Evolutionary conservation across 2,113 vertebrate genomes (phyloP), one percentile per base, ranked within the genome.

Genomic region (Galeopterus variegatus): DNA sequence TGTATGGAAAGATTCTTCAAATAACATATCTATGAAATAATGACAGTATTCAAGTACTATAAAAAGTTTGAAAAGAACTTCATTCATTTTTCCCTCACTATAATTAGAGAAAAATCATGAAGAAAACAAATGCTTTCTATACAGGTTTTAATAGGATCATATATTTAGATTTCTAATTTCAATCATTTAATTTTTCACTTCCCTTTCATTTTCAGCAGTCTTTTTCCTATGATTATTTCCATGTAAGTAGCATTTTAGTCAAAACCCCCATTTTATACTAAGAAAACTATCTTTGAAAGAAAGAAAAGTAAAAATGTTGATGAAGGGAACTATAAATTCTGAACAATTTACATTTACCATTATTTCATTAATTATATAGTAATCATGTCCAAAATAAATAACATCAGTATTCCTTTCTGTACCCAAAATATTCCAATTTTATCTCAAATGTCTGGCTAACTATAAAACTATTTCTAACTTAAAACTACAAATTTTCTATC

Each of bases 101-200:
- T 86, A 85, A 92, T 60, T 17, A 92, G 18, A 81, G 26, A 24
- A 88, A 90, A 84, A 62, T 81, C n/a, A 82, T 31, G 18, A 72
- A 62, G 83, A 89, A 92, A 41, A 26, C 17, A 33, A 87, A 50
- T 79, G n/a, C 1, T 62, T 90, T 11, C 12, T 54, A 88, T 69
- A 13, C 41, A 96, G 26, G 14, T 77, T 95, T 94, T 81, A 95
- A 62, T 13, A 56, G 33, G 28, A 85, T 80, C 24, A 52, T 86
- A 84, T 90, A 97, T 97, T 97, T 88, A 96, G 87, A 88, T 41
- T 75, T n/a, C 19, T 88, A 88, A 96, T 90, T 90, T 92, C 15
- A 95, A 41, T 73, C 24, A 72, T 77, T 87, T 58, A 90, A 13
- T 26, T 80, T 58, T 88, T 82, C 50, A 67, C 17, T 73, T 56